phyloP scores from a whole-genome alignment of 2,797 vertebrate species.

The Girardinus metallicus region DNA sequence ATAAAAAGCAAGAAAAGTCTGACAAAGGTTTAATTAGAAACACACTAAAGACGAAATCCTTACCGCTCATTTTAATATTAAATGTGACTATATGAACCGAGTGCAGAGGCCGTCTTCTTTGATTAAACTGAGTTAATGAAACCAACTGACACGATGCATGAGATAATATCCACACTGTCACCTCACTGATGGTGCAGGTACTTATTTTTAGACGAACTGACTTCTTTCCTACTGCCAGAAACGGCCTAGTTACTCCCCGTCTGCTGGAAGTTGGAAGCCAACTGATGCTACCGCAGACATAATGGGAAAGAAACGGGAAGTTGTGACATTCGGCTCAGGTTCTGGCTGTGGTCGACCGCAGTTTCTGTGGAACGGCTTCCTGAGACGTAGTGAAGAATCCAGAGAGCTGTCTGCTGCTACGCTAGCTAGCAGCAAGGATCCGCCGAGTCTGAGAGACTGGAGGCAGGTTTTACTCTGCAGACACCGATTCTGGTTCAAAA shows the following conservation, averaged over 20 bases:
- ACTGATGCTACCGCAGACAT: background rate
- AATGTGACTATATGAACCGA: no score
- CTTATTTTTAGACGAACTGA: background rate
- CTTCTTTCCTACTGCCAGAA: background rate
- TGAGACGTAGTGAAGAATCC: background rate
- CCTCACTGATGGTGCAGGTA: background rate
- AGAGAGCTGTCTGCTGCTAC: background rate
- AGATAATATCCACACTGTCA: background rate
- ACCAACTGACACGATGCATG: background rate
- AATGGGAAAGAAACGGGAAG: background rate
- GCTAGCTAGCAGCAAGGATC: background rate
- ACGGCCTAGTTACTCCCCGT: background rate
- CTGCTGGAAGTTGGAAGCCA: no score
- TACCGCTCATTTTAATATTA: no score
- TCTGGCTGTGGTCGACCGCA: no score
- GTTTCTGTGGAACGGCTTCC: background rate
- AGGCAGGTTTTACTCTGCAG: background rate
- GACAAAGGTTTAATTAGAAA: no score
- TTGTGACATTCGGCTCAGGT: background rate
- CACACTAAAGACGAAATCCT: no score
- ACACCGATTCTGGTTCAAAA: background rate
- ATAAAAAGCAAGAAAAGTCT: no score
- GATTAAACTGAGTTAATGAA: background rate
- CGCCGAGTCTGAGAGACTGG: background rate
- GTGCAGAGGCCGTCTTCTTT: no score